phyloP scores from a whole-genome alignment of 2,113 vertebrate species.

The Elachura formosa region DNA sequence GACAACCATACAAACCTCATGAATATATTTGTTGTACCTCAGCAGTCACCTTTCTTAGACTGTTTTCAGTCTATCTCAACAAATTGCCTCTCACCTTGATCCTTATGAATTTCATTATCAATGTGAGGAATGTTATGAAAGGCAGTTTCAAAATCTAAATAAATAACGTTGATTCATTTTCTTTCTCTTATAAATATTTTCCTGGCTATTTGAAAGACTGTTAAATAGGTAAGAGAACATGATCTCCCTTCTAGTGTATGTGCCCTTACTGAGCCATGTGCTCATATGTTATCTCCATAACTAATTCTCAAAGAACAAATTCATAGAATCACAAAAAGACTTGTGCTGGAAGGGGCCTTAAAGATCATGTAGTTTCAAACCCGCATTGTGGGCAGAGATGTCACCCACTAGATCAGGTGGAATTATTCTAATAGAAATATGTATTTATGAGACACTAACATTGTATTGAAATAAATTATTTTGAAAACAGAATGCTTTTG shows the following conservation, averaged over 20 bases:
- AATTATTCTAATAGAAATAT: neutral
- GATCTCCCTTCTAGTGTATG: neutral
- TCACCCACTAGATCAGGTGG: neutral
- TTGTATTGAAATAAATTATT: neutral
- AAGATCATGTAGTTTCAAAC: neutral
- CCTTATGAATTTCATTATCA: neutral
- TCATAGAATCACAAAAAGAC: neutral
- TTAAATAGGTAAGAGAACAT: neutral
- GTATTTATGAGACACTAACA: neutral
- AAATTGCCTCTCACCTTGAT: neutral
- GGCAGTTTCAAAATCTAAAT: neutral
- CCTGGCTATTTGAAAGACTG: neutral
- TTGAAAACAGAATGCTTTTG: neutral
- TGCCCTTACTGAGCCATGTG: neutral
- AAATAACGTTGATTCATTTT: neutral
- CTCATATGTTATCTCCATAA: neutral
- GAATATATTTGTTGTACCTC: neutral
- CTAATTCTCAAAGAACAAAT: neutral
- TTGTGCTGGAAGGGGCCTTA: neutral
- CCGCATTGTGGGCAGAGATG: neutral
- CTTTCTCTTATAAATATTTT: neutral
- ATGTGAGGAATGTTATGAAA: neutral
- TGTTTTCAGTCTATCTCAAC: neutral
- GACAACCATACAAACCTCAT: neutral
- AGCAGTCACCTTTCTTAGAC: neutral